Evolutionary conservation across 2,797 vertebrate species (phyloP).

Genomic region (Gambusia yucatana): DNA sequence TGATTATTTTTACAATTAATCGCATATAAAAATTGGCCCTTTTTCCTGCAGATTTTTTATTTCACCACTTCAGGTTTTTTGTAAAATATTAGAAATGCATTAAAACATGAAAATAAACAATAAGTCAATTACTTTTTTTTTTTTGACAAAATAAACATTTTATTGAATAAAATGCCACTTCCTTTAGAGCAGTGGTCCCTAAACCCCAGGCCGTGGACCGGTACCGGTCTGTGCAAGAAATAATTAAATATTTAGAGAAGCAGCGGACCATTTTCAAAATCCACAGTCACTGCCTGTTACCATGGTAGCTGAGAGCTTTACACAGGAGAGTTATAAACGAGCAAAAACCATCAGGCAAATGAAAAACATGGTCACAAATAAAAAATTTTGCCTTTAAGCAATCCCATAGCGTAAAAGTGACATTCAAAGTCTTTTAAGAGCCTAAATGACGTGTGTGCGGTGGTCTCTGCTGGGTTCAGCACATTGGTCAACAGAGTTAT

Average conservation of each 20-base stretch:
- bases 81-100: no score
- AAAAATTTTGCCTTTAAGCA: background rate
- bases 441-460: background rate
- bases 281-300: slow-evolving; percentile 11
- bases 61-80: no score
- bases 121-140: no score
- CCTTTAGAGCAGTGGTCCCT: no score
- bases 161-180: no score
- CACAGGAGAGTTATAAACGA: slow-evolving; percentile 16
- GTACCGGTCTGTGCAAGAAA: no score
- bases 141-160: no score
- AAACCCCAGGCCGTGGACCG: no score
- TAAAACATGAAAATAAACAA: no score
- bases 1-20: background rate
- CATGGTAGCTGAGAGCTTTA: slow-evolving; percentile 38
- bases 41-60: background rate
- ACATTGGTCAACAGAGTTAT: background rate
- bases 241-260: no score
- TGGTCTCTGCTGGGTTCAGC: background rate
- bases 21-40: background rate
- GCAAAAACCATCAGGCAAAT: slow-evolving; percentile 24
- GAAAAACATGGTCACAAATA: background rate
- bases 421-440: background rate
- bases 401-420: background rate
- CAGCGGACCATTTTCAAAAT: background rate